Base-by-base conservation (phyloP, 2,113 vertebrate genomes). In the Megalops atlanticus region DNA sequence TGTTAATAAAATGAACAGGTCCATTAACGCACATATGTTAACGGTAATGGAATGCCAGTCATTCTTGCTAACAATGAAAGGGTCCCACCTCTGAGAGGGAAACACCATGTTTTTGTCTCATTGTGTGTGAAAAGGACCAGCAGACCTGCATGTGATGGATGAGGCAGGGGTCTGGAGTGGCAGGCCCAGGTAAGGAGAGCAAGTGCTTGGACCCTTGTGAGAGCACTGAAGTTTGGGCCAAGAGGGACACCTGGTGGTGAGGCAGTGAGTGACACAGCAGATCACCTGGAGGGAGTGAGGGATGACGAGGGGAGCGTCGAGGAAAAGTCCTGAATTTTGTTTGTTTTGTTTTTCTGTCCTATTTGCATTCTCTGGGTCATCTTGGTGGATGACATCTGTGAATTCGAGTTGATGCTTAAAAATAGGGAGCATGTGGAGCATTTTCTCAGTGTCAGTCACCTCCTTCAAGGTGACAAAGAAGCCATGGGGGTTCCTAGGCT, bases 211-310 rank as follows among this genome's bases (percentile, higher is more conserved):
- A 80, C 77, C 10, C 64, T 40, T 78, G 75, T 14, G 8, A 76
- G 31, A 74, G 14, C 15, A 15, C 58, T 64, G n/a, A 83, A 87
- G 76, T 0, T 85, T 80, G 80, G 89, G 90, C 0, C 69, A 87
- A 93, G 89, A 86, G 89, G 87, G 92, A 92, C 92, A 89, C 83
- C 91, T 78, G 89, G 92, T 90, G 92, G 90, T 86, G 83, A 80
- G 27, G 49, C 45, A 7, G 0, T 47, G 1, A 7, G 0, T 47
- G 1, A 86, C 12, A 16, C 47, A 89, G 77, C 72, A 54, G n/a
- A 16, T 54, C 18, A 0, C 16, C 24, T 64, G 24, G n/a, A 7
- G n/a, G n/a, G 8, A 27, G 58, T 14, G 24, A 64, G 31, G n/a
- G 24, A 64, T 64, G n/a, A 31, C 14, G 18, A 4, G 4, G 3